These are phyloP conservation scores for Drosophila koepferae DNA, from an alignment of 2,888 invertebrate genomes.

Conservation along the genomic window DNA sequence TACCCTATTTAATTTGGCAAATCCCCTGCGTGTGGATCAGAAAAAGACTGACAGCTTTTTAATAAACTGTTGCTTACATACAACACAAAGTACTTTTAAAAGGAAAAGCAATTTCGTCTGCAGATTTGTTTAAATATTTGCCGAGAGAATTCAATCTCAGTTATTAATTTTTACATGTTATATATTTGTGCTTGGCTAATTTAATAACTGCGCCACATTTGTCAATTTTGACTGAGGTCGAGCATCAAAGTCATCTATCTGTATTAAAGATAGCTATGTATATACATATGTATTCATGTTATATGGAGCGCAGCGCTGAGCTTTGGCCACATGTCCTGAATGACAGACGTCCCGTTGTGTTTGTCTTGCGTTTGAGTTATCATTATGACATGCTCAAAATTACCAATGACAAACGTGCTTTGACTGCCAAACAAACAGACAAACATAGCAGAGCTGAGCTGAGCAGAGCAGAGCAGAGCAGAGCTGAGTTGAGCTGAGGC, in stretches of 20 bases:
- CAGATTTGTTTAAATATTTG: constrained; percentile 5
- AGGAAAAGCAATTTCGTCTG: background rate
- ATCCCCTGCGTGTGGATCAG: background rate
- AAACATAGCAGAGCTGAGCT: constrained; percentile 16
- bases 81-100: constrained; percentile 7
- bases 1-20: background rate
- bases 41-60: constrained; percentile 10
- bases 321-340: constrained; percentile 22
- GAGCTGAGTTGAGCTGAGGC: constrained; percentile 10
- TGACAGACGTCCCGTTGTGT: constrained; percentile 24
- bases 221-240: constrained; percentile 17
- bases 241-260: constrained; percentile 4
- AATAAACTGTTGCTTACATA: constrained; percentile 19
- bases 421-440: constrained; percentile 55
- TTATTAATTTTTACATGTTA: constrained; percentile 48
- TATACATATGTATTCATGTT: background rate
- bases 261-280: background rate
- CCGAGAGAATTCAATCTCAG: background rate
- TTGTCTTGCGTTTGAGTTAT: constrained; percentile 70
- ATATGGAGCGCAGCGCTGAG: background rate
- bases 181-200: constrained; percentile 39
- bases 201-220: constrained; percentile 64
- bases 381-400: constrained; percentile 81
- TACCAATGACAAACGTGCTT: constrained; percentile 79
- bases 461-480: background rate